Evolutionary conservation across 1,140 invertebrate species (phyloP), one percentile per base, ranked within the genome.

Genomic region (Drosophila suzukii): DNA sequence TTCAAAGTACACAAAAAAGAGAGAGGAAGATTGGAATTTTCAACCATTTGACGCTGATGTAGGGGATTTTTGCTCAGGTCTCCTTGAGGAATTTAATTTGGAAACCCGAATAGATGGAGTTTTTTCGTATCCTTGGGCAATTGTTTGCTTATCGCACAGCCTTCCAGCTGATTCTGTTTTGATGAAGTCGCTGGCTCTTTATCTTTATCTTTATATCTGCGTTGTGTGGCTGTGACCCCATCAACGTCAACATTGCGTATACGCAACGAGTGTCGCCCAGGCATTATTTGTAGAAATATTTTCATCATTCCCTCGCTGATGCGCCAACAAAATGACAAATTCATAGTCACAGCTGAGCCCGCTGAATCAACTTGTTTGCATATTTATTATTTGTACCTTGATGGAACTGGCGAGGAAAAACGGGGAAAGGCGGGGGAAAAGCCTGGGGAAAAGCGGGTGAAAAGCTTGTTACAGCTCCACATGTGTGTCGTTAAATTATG

Each of bases 81-180:
- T 46, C 10, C 43, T 54, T 36, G 6, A 56, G 61, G 68, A 83
- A 83, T 88, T 89, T 77, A 65, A 88, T 82, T 86, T 79, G 70
- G 27, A 5, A 27, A 7, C 30, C 5, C 8, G 43, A 44, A 41
- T 43, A 49, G 43, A 39, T 56, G 71, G 74, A 67, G 72, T 41
- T 34, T 54, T 54, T 51, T 36, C 46, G 41, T 12, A 39, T 58
- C 30, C 39, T 50, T 74, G 13, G 58, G 47, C 44, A 71, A 81
- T 67, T 81, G 82, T 83, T 82, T 86, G 78, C 78, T 76, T 86
- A 86, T 76, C 78, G 59, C 49, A 38, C 20, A 51, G 53, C 47
- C 65, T 70, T n/a, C 66, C 84, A 84, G 84, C 80, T 89, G 84
- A 85, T 89, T 81, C 66, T 62, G 66, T 84, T 89, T 84, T 89